These are phyloP conservation scores for Cheirogaleus medius DNA, from an alignment of 2,113 vertebrate genomes.

Conservation along the genomic window DNA sequence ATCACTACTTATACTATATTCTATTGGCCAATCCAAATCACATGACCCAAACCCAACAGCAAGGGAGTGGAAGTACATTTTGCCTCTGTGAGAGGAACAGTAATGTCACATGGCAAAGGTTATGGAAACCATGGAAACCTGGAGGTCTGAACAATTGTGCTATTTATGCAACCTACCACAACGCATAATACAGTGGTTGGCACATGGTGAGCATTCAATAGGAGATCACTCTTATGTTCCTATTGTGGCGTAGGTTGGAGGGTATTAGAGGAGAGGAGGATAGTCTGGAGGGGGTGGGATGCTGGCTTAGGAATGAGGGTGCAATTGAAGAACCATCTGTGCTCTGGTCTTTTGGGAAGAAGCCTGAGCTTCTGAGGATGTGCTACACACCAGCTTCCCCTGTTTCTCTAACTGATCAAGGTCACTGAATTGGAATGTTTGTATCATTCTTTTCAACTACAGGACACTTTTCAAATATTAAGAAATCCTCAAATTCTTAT, in stretches of 20 bases:
- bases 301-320: neutral
- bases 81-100: neutral
- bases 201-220: rapidly evolving
- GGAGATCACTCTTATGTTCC: neutral
- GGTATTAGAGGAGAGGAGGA: neutral
- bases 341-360: neutral
- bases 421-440: neutral
- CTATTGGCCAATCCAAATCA: neutral
- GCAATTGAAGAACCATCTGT: neutral
- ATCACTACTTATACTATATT: neutral
- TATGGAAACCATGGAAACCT: neutral
- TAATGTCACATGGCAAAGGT: neutral
- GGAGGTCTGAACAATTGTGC: neutral
- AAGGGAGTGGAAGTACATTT: neutral
- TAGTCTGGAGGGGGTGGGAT: rapidly evolving
- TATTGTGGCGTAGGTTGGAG: neutral
- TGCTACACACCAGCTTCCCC: neutral
- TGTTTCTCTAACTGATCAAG: neutral
- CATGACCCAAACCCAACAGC: neutral
- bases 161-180: neutral
- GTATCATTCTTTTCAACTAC: neutral
- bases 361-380: neutral
- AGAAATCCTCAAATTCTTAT: constrained; percentile 38
- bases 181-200: neutral
- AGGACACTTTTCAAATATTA: constrained; percentile 23